Base-by-base conservation (phyloP, 2,113 vertebrate species). In the Aspiorhynchus laticeps region DNA sequence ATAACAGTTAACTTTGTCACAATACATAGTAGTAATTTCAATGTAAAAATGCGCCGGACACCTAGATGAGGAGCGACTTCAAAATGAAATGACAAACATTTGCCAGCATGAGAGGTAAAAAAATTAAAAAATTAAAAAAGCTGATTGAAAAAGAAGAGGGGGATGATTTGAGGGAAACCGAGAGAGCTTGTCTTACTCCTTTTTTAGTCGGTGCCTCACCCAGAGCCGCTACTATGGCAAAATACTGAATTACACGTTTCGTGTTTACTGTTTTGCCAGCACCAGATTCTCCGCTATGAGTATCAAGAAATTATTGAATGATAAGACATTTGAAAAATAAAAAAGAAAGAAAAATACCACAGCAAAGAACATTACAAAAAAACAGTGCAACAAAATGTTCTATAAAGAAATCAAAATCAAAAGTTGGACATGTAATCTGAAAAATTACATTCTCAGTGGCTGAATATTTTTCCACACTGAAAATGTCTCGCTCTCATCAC, bases 201-300 rank as follows among this genome's bases (percentile, higher is more conserved):
- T 95, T 96, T 91, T 97, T 97, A 95, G 96, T 94, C 86, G 94
- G 91, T 91, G 95, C 93, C 89, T 98, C 97, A 94, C 97, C 97
- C 93, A 97, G 93, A 94, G 97, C 97, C 93, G 97, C 97, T 92
- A 98, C 96, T 96, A 97, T 97, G 95, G 97, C 97, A 97, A 97
- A 98, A 96, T 98, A 98, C 95, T 98, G 97, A 97, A 98, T 98
- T 94, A 98, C 97, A 94, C 97, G 94, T 96, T 98, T 98, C 94
- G 97, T 98, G 97, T 98, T 98, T 95, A 98, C 97, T 94, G 97
- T 98, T 96, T 98, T 98, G 96, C 97, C 97, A 96, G 97, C 97
- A 96, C 97, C 97, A 94, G 97, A 98, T 96, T 98, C 97, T 97
- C 97, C 97, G 93, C 97, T 98, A 96, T 93, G 95, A 95, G 96